Conservation (phyloP, 2,888 invertebrate genomes). For the Erebia aethiops region DNA sequence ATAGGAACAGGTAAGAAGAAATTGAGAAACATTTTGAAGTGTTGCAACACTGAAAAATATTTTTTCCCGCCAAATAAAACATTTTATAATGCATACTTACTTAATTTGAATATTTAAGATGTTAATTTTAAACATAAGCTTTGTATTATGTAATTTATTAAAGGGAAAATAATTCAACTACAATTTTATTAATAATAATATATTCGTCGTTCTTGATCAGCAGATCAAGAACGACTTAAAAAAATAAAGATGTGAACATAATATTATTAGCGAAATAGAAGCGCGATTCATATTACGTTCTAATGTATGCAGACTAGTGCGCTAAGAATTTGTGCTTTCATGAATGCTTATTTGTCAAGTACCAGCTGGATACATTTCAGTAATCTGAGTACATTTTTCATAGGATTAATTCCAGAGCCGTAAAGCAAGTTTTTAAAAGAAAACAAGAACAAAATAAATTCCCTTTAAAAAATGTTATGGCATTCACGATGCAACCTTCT, state of each 20-base stretch:
- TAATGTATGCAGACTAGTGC: background rate
- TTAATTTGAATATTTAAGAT: constrained; percentile 20
- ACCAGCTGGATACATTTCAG: background rate
- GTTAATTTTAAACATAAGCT: background rate
- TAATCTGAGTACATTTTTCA: background rate
- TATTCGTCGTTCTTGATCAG: too few relatives aligned
- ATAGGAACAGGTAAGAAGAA: constrained; percentile 15
- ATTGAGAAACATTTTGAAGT: constrained; percentile 21
- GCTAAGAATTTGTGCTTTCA: background rate
- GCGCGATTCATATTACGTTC: background rate
- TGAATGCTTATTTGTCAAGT: background rate
- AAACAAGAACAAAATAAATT: background rate
- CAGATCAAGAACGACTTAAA: too few relatives aligned
- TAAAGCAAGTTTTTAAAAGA: background rate
- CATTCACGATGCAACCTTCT: constrained; percentile 9
- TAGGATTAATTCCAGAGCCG: background rate
- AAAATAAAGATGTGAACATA: too few relatives aligned
- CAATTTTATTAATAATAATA: background rate
- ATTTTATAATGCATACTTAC: constrained; percentile 25
- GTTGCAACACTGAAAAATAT: constrained; percentile 27
- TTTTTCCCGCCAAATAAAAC: constrained; percentile 38
- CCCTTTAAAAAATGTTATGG: background rate
- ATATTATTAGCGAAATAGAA: background rate
- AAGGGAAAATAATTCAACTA: background rate
- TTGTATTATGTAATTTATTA: constrained; percentile 1